Percentiles rank a stretch among this genome's conserved stretches.
Evolutionary conservation across 2,113 vertebrate species (phyloP).

Genomic region (Protomyctophum bolini): DNA sequence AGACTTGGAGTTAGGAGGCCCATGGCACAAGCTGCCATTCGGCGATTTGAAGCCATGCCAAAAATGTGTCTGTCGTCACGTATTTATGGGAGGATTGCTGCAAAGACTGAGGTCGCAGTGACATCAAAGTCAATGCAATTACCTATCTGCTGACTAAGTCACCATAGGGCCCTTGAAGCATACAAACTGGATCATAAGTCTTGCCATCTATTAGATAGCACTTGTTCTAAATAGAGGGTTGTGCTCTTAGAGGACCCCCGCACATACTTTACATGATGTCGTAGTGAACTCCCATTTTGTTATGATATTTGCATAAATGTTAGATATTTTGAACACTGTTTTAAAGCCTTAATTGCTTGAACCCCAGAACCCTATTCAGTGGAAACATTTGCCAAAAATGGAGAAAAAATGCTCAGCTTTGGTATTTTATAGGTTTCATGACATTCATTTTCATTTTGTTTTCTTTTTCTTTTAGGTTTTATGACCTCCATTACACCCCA

Average conservation of each 20-base stretch:
- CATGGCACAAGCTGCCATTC: conserved; percentile 22
- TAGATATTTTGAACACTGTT: too few relatives aligned
- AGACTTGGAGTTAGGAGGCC: conserved; percentile 26
- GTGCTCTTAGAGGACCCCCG: background rate
- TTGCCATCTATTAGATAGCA: conserved; percentile 79
- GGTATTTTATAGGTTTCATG: too few relatives aligned
- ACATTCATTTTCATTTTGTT: too few relatives aligned
- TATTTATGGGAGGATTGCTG: conserved; percentile 62
- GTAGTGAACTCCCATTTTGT: background rate
- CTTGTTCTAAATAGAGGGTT: conserved; percentile 57
- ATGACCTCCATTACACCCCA: too few relatives aligned
- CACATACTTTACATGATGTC: background rate
- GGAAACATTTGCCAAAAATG: too few relatives aligned
- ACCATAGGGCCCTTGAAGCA: conserved; percentile 74
- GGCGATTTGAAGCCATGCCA: conserved; percentile 42
- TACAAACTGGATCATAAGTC: conserved; percentile 82
- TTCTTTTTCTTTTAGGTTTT: too few relatives aligned
- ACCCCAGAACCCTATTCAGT: too few relatives aligned
- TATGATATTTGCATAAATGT: background rate
- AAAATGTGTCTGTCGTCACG: conserved; percentile 51
- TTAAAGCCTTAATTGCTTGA: too few relatives aligned
- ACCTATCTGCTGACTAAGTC: conserved; percentile 78
- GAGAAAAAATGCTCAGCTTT: too few relatives aligned
- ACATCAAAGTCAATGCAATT: conserved; percentile 79
- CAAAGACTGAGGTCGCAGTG: conserved; percentile 54